Evolutionary conservation across 2,888 invertebrate species (phyloP).

Genomic region (Mystacides longicornis): DNA sequence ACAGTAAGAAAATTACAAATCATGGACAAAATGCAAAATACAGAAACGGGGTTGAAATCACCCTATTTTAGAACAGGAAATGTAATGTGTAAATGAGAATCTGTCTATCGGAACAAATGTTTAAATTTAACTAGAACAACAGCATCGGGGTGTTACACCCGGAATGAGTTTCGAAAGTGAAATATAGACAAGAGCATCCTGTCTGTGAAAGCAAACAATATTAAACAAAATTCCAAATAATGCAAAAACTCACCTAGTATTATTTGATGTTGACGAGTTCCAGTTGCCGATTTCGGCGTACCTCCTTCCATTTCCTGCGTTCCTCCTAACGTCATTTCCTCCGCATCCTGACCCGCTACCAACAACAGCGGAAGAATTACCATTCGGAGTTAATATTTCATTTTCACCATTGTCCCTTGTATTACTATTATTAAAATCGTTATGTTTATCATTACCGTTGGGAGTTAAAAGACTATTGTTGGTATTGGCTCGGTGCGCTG

Average conservation of each 20-base stretch:
- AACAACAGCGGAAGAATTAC: slow-evolving; percentile 32
- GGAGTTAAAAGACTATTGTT: not conserved
- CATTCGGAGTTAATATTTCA: slow-evolving; percentile 49
- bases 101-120: too few relatives aligned
- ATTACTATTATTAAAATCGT: not conserved
- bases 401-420: slow-evolving; percentile 29
- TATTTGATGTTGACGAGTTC: slow-evolving; percentile 33
- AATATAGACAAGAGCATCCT: not conserved
- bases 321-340: slow-evolving; percentile 49
- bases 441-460: not conserved
- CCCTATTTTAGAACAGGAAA: too few relatives aligned
- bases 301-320: slow-evolving; percentile 43
- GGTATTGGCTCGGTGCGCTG: slow-evolving; percentile 3
- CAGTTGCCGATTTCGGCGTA: slow-evolving; percentile 55
- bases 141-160: too few relatives aligned
- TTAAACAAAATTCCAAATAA: not conserved
- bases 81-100: too few relatives aligned
- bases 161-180: not conserved
- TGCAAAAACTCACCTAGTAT: slow-evolving; percentile 20
- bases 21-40: too few relatives aligned
- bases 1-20: too few relatives aligned
- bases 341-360: slow-evolving; percentile 39
- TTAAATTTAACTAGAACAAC: too few relatives aligned
- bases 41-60: too few relatives aligned
- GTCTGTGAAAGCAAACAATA: not conserved